Base-by-base conservation (phyloP, 2,888 invertebrate species). In the Blastobasis lacticolella region DNA sequence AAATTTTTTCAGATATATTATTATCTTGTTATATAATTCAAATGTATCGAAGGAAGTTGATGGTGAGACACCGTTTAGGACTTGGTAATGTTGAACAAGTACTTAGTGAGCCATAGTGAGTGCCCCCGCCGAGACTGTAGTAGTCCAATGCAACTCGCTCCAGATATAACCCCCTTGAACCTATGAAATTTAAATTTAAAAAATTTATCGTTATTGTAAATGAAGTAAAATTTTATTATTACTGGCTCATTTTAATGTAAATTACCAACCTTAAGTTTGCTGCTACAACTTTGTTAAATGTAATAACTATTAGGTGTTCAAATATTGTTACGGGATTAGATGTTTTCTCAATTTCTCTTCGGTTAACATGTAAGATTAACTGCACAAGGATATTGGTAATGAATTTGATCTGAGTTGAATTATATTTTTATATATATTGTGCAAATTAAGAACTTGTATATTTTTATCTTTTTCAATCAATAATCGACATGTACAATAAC, bases 11-110 rank as follows among this genome's bases (percentile, higher is more conserved):
- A 88, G 82, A 88, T 88, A 87, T 89, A 88, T 87, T 86, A 87
- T 86, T 86, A 82, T 86, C 86, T 88, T 88, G 88, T 89, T 89
- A 89, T 87, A 85, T 88, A 83, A 81, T 86, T 87, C 81, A 88
- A 85, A 79, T 87, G 86, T 88, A 87, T 86, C 80, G 68, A 73
- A 74, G 71, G 75, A 73, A 71, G 81, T 81, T 81, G 73, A 75
- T 75, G 70, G 70, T 71, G 71, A 67, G 70, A 78, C 73, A 73
- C 76, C 63, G 51, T 73, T 78, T 78, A 78, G 77, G 71, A 77
- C 71, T 80, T 62, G 63, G 72, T 78, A 78, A 80, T 57, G 73
- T 77, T 80, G 71, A 75, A 83, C 78, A 71, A 78, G 73, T 74
- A 78, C 68, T 80, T 84, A 82, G 83, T 73, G 79, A 81, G 83